Percentiles rank a stretch among this genome's conserved stretches.
phyloP scores from a whole-genome alignment of 2,797 vertebrate genomes.

The Acestrorhynchus altus region DNA sequence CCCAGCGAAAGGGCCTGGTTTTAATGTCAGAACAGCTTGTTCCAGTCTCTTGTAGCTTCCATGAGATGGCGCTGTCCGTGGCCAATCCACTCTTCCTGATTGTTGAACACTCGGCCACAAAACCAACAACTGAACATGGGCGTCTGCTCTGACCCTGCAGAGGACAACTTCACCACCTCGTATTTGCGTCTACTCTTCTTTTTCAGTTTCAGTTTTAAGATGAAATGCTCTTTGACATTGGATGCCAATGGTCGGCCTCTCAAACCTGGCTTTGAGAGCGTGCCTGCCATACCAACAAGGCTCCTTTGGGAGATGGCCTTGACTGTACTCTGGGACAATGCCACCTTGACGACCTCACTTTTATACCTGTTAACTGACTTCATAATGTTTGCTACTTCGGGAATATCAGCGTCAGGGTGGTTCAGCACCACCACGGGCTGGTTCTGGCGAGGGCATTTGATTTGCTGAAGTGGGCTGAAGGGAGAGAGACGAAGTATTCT shows the following conservation, averaged over 20 bases:
- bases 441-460: slow-evolving; percentile 93
- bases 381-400: slow-evolving; percentile 94
- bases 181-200: slow-evolving; percentile 97
- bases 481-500: slow-evolving; percentile 90
- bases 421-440: slow-evolving; percentile 98
- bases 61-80: slow-evolving; percentile 97
- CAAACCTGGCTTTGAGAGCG: slow-evolving; percentile 59
- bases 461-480: slow-evolving; percentile 86
- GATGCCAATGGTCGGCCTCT: slow-evolving; percentile 78
- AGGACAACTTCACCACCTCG: slow-evolving; percentile 87
- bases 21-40: slow-evolving; percentile 81
- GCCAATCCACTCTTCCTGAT: slow-evolving; percentile 97
- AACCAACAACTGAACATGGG: slow-evolving; percentile 95
- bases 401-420: slow-evolving; percentile 95
- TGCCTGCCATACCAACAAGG: slow-evolving; percentile 22
- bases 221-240: slow-evolving; percentile 91
- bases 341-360: slow-evolving; percentile 90
- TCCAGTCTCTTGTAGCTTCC: slow-evolving; percentile 98
- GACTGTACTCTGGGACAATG: slow-evolving; percentile 89
- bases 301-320: slow-evolving; percentile 83
- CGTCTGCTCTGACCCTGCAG: slow-evolving; percentile 74
- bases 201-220: slow-evolving; percentile 92
- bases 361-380: slow-evolving; percentile 90
- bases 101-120: slow-evolving; percentile 94
- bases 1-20: slow-evolving; percentile 45